phyloP scores from a whole-genome alignment of 2,797 vertebrate species.

The Leptodactylus fallax region DNA sequence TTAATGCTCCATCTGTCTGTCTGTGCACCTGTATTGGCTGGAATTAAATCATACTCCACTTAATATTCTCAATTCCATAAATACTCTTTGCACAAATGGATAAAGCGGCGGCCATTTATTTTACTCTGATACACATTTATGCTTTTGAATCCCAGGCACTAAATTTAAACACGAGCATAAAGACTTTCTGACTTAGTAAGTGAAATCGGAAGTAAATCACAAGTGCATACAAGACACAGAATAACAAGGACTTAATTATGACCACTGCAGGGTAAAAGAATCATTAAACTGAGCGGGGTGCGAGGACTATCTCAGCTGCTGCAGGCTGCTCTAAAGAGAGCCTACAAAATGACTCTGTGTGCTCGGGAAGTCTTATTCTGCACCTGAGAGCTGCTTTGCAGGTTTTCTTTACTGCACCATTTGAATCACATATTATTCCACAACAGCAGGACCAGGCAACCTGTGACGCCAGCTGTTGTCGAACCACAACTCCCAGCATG shows the following conservation, averaged over 20 bases:
- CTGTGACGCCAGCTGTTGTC: constrained; percentile 26
- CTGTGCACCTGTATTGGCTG: constrained; percentile 31
- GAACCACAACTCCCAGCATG: constrained; percentile 46
- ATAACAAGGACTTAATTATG: constrained; percentile 65
- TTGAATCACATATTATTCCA: constrained; percentile 28
- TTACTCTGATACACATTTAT: constrained; percentile 63
- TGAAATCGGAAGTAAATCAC: constrained; percentile 62
- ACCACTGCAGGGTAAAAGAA: constrained; percentile 59
- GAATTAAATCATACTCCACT: constrained; percentile 54
- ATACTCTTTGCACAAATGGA: constrained; percentile 60
- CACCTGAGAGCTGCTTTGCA: constrained; percentile 57
- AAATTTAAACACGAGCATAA: constrained; percentile 60
- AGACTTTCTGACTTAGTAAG: constrained; percentile 63
- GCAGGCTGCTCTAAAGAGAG: constrained; percentile 50
- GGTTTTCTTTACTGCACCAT: constrained; percentile 35
- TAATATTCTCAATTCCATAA: constrained; percentile 63
- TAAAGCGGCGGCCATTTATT: constrained; percentile 60
- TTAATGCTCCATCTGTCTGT: constrained; percentile 5
- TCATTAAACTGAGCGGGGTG: constrained; percentile 54
- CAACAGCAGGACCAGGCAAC: constrained; percentile 23
- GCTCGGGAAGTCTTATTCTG: constrained; percentile 40
- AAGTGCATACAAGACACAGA: constrained; percentile 57
- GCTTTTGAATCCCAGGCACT: constrained; percentile 59
- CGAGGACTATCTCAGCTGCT: constrained; percentile 43
- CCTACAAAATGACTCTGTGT: constrained; percentile 36